Evolutionary conservation across 2,888 invertebrate species (phyloP).

Genomic region (Drosophila heteroneura): DNA sequence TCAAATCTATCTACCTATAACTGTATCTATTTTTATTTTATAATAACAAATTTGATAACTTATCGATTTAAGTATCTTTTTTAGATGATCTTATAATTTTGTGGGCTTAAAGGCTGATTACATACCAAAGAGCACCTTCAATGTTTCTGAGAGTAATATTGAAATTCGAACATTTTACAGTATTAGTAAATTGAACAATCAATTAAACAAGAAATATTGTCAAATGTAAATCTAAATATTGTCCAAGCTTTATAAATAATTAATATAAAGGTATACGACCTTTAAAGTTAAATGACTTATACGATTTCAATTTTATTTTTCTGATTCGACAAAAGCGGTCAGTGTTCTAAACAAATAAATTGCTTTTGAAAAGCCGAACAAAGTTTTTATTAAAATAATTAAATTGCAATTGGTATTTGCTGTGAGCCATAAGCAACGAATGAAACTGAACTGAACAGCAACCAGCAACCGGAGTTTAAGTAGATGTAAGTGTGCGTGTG

Average conservation of each 20-base stretch:
- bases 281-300: background rate
- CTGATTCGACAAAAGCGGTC: background rate
- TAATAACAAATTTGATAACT: background rate
- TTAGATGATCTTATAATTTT: background rate
- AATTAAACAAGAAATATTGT: background rate
- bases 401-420: background rate
- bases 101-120: background rate
- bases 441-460: background rate
- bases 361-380: background rate
- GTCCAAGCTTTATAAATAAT: background rate
- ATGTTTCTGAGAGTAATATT: background rate
- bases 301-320: background rate
- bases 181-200: background rate
- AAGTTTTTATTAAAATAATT: constrained; percentile 1
- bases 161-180: background rate
- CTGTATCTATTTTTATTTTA: background rate
- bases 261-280: background rate
- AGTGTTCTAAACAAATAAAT: constrained; percentile 1
- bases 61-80: background rate
- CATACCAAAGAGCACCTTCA: background rate
- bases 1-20: background rate
- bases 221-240: background rate
- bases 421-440: constrained; percentile 4
- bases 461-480: constrained; percentile 1
- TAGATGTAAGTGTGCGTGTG: constrained; percentile 6